Evolutionary conservation across 2,888 invertebrate genomes (phyloP).

Genomic region (Elmis aenea): DNA sequence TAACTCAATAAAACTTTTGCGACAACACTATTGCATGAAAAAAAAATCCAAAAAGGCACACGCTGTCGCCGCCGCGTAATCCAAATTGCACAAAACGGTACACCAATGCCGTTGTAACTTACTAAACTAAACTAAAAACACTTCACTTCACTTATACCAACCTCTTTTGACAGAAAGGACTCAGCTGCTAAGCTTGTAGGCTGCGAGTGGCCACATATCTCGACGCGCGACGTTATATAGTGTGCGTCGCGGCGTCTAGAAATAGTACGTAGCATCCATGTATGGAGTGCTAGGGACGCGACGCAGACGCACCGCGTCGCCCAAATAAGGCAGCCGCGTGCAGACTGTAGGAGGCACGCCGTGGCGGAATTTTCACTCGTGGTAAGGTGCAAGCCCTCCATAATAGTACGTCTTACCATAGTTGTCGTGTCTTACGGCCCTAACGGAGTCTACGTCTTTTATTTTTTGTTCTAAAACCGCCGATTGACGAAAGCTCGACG

Average conservation of each 20-base stretch:
- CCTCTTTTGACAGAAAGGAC: slow-evolving; percentile 32
- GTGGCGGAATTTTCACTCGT: slow-evolving; percentile 19
- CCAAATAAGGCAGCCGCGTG: slow-evolving; percentile 44
- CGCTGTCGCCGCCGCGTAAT: no score
- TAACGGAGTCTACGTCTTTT: slow-evolving; percentile 7
- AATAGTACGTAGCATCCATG: slow-evolving; percentile 43
- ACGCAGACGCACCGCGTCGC: slow-evolving; percentile 44
- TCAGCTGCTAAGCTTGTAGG: slow-evolving; percentile 35
- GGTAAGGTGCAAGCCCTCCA: slow-evolving; percentile 22
- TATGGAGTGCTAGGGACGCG: slow-evolving; percentile 43
- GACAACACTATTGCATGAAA: no score
- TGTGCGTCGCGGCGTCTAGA: slow-evolving; percentile 36
- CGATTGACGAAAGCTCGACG: neutral
- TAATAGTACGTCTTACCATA: slow-evolving; percentile 21
- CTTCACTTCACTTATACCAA: slow-evolving; percentile 22
- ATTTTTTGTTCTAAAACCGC: slow-evolving; percentile 4
- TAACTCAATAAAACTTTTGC: no score
- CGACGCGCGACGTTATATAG: slow-evolving; percentile 30
- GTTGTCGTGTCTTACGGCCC: slow-evolving; percentile 12
- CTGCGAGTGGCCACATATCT: slow-evolving; percentile 31
- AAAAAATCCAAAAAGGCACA: no score
- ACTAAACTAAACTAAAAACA: no score
- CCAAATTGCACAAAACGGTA: no score
- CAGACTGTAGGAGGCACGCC: slow-evolving; percentile 22
- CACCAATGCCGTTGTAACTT: no score